These are phyloP conservation scores for Scaptomyza parva DNA, from an alignment of 2,888 invertebrate genomes.

Conservation along the genomic window DNA sequence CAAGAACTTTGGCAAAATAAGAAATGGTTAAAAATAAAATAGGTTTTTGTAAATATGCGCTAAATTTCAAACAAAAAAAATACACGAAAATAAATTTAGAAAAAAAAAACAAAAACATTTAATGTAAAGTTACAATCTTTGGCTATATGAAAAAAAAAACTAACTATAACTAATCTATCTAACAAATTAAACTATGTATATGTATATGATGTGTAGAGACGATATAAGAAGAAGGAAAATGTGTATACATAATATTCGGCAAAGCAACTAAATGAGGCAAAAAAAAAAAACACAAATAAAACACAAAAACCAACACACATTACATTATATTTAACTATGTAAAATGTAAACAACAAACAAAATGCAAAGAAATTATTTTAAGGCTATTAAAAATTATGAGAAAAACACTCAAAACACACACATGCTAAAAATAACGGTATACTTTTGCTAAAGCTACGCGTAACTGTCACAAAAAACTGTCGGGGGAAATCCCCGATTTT, in stretches of 20 bases:
- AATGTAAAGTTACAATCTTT: constrained; percentile 66
- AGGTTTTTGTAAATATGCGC: constrained; percentile 85
- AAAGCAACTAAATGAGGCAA: constrained; percentile 79
- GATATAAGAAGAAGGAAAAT: constrained; percentile 46
- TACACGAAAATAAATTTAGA: constrained; percentile 43
- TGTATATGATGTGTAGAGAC: constrained; percentile 58
- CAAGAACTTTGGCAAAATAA: constrained; percentile 40
- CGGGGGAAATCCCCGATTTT: constrained; percentile 12
- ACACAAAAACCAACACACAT: constrained; percentile 13
- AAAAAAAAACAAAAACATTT: constrained; percentile 46
- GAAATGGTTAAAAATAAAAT: constrained; percentile 37
- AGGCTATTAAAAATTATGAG: constrained; percentile 65
- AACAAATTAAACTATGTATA: constrained; percentile 54
- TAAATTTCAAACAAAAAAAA: too few species aligned
- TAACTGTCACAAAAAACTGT: constrained; percentile 50
- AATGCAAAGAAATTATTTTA: constrained; percentile 81
- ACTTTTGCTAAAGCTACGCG: constrained; percentile 69
- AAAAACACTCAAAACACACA: constrained; percentile 23
- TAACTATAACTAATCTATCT: constrained; percentile 54
- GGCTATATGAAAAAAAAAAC: constrained; percentile 55
- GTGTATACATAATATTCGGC: constrained; percentile 75
- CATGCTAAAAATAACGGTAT: constrained; percentile 59
- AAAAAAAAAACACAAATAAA: constrained; percentile 22
- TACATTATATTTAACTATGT: constrained; percentile 38
- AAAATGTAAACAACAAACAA: constrained; percentile 45